Conservation (phyloP, 2,888 invertebrate genomes). For the Pristionchus exspectatus region DNA sequence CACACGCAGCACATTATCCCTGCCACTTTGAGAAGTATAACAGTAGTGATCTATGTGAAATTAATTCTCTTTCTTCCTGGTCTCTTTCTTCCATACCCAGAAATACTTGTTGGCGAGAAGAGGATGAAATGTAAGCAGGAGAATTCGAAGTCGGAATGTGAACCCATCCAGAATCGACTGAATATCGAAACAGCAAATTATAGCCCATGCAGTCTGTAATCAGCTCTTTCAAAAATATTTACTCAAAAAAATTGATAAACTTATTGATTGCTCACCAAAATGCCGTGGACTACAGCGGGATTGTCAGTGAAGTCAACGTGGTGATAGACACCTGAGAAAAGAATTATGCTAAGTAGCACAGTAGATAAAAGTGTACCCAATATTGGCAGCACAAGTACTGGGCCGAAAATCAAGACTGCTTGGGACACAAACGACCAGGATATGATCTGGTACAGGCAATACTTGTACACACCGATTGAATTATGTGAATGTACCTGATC, state of each 20-base stretch:
- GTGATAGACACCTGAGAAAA: not conserved
- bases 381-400: not conserved
- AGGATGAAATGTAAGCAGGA: not conserved
- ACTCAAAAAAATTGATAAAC: not conserved
- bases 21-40: not conserved
- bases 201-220: not conserved
- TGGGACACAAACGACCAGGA: not conserved
- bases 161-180: constrained; percentile 2
- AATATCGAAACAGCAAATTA: not conserved
- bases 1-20: not conserved
- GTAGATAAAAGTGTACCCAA: not conserved
- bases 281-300: not conserved
- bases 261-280: not conserved
- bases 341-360: too few species aligned
- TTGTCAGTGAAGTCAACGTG: not conserved
- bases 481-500: not conserved
- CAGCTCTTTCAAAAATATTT: not conserved
- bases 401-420: not conserved
- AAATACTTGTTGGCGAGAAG: not conserved
- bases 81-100: not conserved
- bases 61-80: not conserved
- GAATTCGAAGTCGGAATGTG: not conserved
- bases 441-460: not conserved
- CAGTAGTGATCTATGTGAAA: not conserved
- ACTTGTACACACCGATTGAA: not conserved